Percentiles rank a stretch among this genome's conserved stretches.
phyloP scores from a whole-genome alignment of 2,888 invertebrate genomes.

The Leucozona laternaria region DNA sequence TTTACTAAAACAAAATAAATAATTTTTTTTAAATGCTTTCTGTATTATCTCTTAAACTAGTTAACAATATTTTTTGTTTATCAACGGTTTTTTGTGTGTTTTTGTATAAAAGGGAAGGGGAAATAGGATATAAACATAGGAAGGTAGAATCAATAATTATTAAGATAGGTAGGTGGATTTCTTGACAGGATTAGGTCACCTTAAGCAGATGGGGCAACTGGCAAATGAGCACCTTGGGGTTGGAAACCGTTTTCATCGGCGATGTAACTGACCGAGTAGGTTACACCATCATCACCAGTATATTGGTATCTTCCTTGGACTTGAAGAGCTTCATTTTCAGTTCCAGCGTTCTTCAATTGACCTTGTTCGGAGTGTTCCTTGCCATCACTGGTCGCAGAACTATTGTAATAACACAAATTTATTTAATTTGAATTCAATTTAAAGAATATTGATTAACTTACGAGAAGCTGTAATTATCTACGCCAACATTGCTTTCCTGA shows the following conservation, averaged over 20 bases:
- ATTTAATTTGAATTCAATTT: too few relatives aligned
- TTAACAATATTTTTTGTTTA: conserved; percentile 19
- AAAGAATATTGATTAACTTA: too few relatives aligned
- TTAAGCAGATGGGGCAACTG: conserved; percentile 78
- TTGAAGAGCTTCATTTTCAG: conserved; percentile 84
- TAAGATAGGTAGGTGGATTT: conserved; percentile 23
- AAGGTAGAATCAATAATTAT: conserved; percentile 10
- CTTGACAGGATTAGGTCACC: not conserved
- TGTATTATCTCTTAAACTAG: conserved; percentile 6
- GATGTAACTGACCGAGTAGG: conserved; percentile 84
- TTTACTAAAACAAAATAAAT: too few relatives aligned
- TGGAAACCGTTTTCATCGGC: conserved; percentile 82
- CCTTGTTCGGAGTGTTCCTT: conserved; percentile 84
- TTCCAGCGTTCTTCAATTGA: conserved; percentile 84
- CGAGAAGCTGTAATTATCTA: too few relatives aligned
- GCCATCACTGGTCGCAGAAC: conserved; percentile 85
- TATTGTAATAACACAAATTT: conserved; percentile 77
- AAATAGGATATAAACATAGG: conserved; percentile 1
- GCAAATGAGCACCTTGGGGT: conserved; percentile 84
- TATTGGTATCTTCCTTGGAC: conserved; percentile 84
- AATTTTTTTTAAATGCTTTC: not conserved
- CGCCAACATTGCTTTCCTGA: too few relatives aligned
- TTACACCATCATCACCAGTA: conserved; percentile 85
- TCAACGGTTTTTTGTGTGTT: conserved; percentile 13
- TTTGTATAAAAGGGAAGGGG: not conserved